Evolutionary conservation across 2,888 invertebrate genomes (phyloP).

Genomic region (Desoria tigrina): DNA sequence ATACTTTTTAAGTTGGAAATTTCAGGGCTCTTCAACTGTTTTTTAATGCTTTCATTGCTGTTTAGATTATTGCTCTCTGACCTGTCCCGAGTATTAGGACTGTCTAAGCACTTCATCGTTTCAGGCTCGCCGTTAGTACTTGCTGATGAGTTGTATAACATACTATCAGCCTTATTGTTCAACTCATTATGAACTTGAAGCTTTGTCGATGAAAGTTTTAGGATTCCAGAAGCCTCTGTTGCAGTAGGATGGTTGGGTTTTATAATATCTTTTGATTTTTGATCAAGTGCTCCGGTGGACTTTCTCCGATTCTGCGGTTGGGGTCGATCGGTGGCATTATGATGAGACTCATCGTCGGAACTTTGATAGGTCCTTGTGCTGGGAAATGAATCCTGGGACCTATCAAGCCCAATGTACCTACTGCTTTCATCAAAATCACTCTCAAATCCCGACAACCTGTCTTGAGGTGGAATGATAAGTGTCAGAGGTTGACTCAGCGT

Average conservation of each 20-base stretch:
- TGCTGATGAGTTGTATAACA: neutral
- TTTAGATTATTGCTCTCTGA: neutral
- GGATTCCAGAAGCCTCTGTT: slow-evolving; percentile 12
- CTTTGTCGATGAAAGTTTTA: slow-evolving; percentile 19
- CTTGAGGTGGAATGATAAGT: slow-evolving; percentile 44
- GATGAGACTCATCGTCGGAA: slow-evolving; percentile 30
- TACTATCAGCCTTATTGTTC: neutral
- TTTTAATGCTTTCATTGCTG: neutral
- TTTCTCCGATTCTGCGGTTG: neutral
- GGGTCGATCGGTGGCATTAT: neutral
- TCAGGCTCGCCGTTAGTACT: neutral
- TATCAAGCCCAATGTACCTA: slow-evolving; percentile 17
- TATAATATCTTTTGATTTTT: neutral
- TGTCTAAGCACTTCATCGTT: neutral
- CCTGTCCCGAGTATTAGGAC: neutral
- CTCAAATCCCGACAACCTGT: slow-evolving; percentile 17
- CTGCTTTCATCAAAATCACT: slow-evolving; percentile 17
- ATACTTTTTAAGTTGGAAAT: neutral
- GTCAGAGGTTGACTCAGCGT: slow-evolving; percentile 42
- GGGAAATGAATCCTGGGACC: slow-evolving; percentile 38
- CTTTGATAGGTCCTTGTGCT: slow-evolving; percentile 46
- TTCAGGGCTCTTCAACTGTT: neutral
- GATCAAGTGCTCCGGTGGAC: neutral
- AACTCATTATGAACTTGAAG: slow-evolving; percentile 16
- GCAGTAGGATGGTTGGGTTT: neutral